phyloP scores from a whole-genome alignment of 1,140 invertebrate species.

The Phymastichus coffea region DNA sequence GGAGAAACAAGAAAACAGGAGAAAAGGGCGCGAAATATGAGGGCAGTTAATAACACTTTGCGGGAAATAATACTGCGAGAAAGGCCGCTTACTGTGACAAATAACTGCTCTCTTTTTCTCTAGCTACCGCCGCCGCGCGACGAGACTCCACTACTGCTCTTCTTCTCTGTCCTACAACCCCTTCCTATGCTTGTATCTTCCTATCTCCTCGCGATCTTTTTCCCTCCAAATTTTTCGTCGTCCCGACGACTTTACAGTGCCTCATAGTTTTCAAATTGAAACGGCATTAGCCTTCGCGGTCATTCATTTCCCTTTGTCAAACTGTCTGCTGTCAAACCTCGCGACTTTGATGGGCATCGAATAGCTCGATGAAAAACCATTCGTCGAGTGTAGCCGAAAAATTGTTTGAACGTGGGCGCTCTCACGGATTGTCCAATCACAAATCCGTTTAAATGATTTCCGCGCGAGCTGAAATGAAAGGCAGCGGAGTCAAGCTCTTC shows the following conservation, averaged over 20 bases:
- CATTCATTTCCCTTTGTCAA: no score
- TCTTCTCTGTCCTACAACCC: slow-evolving; percentile 10
- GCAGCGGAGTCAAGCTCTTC: slow-evolving; percentile 31
- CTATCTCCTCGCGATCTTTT: slow-evolving; percentile 38
- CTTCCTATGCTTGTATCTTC: slow-evolving; percentile 31
- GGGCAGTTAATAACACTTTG: slow-evolving; percentile 59
- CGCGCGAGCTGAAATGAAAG: slow-evolving; percentile 32
- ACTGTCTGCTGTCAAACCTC: no score
- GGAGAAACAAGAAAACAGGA: slow-evolving; percentile 43
- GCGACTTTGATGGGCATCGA: no score
- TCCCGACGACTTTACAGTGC: slow-evolving; percentile 30
- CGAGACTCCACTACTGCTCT: slow-evolving; percentile 24
- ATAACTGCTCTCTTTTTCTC: slow-evolving; percentile 48
- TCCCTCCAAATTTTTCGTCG: slow-evolving; percentile 35
- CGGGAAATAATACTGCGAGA: slow-evolving; percentile 58
- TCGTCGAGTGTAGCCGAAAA: slow-evolving; percentile 27
- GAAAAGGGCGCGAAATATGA: slow-evolving; percentile 56
- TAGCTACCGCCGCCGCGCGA: slow-evolving; percentile 20
- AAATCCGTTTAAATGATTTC: slow-evolving; percentile 43
- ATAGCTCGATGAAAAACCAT: no score
- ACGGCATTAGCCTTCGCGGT: no score
- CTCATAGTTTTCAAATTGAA: no score
- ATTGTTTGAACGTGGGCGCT: no score
- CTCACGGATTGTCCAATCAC: slow-evolving; percentile 37
- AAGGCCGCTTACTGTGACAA: slow-evolving; percentile 57